Evolutionary conservation across 1,140 invertebrate genomes (phyloP), one percentile per base, ranked within the genome.

Genomic region (Orussus abietinus): DNA sequence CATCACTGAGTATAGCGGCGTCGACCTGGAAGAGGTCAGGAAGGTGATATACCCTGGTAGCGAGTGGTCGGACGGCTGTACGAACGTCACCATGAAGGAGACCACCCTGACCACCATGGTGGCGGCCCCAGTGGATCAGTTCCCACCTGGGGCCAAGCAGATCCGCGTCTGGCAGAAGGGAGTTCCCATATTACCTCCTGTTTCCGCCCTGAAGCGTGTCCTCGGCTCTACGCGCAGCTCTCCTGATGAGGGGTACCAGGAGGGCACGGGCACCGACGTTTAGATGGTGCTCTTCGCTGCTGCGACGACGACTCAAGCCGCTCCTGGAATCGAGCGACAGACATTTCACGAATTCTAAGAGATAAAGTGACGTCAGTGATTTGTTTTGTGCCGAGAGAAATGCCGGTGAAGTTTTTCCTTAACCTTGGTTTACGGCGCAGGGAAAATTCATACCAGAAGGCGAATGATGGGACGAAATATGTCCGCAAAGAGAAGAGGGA

Each of bases 211-310:
- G 15, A 91, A 90, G 61, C 82, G 86, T 35, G 88, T 85, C 7
- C 77, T 89, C 2, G 85, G 83, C 50, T 72, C 69, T 10, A 88
- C 83, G 45, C 79, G 88, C 55, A 90, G 87, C 64, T 88, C 88
- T 1, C 86, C 88, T 11, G 91, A 93, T 59, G 90, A 93, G 66
- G 87, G 89, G 11, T 93, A 91, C 58, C 90, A 92, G 64, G 91
- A 93, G 73, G 88, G 88, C 45, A 90, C 88, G 64, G 90, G 88
- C 28, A 92, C 90, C 13, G 90, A 93, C 69, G 90, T 93, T 61
- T 93, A 80, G 79, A 62, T 62, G 55, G 57, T 62, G 57, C 59
- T 64, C 57, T 68, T 66, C 65, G 65, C 64, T 65, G 67, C 57
- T 59, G 55, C 53, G 56, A 64, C 41, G 57, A 57, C 20, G 50